Base-by-base conservation (phyloP, 1,140 invertebrate genomes). In the Atta cephalotes region DNA sequence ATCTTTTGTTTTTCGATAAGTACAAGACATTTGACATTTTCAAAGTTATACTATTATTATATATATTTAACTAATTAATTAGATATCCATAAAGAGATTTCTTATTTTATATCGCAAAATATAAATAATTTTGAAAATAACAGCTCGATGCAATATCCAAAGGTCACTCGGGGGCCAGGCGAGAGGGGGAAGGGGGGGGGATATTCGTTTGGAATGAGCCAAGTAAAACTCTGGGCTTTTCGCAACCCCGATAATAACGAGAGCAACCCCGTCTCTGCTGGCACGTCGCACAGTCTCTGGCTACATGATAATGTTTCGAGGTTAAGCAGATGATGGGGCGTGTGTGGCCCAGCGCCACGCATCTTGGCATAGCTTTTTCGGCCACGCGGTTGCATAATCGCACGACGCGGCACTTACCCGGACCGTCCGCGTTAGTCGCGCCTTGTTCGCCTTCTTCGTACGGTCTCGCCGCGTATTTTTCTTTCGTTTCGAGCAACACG, bases 341-440 rank as follows among this genome's bases (percentile, higher is more conserved):
- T 86, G 86, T 85, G 82, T 91, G 93, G 92, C 91, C 87, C 87
- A 88, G 90, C 89, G 92, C 91, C 92, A 92, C 92, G 92, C 92
- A 92, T 87, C 91, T 93, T 93, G 93, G 93, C 93, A 93, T 90
- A 53, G 87, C 84, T 88, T 91, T 92, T 93, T 90, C 85, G 92
- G 93, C 90, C 93, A 92, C 65, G 88, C 63, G 35, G 90, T 93
- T 93, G 93, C 93, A 92, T 92, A 93, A 93, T 86, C 84, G 85
- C 66, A 45, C 86, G 88, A 88, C 68, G 80, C 78, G 86, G 31
- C 16, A 31, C 51, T 58, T 45, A 70, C 14, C 39, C 85, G 70
- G 74, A 35, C 53, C 84, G 79, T 87, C 49, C 25, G 72, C 56
- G 68, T 88, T 79, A 87, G 88, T 90, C 89, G 88, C 53, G 88